Evolutionary conservation across 2,113 vertebrate species (phyloP), one percentile per base, ranked within the genome.

Genomic region (Hypocryptadius cinnamomeus): DNA sequence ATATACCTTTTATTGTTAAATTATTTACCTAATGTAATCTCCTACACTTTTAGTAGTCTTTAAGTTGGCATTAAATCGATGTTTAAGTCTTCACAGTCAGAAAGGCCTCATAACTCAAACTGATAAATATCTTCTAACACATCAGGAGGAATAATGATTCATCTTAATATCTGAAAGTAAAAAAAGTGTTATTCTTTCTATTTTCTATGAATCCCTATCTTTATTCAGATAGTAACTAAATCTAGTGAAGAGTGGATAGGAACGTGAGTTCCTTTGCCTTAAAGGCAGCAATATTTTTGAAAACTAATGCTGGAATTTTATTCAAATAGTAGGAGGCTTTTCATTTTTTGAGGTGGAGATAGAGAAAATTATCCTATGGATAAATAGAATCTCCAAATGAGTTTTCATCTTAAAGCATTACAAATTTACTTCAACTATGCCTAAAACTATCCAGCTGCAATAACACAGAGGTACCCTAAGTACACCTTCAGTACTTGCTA

Each of bases 11-110:
- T 97, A 97, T 98, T 97, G 96, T 96, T 76, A 97, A 97, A 97
- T 98, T 98, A 97, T 97, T 96, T 96, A 97, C 97, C 96, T 97
- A 92, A 97, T 97, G 96, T 92, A 93, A 95, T 97, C 96, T 92
- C 84, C 19, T 44, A 83, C 68, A 82, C 94, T 97, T 97, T 73
- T 76, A 95, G 94, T 85, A 92, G 88, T 93, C 93, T 95, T 97
- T 97, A 95, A 91, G 85, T 95, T 95, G 96, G 85, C 96, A 95
- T 96, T 97, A 96, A 97, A 96, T 97, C 96, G 31, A 96, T 96
- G 85, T 91, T 96, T 93, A 89, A 91, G 89, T 91, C 91, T 95
- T 95, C 87, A 79, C 85, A 82, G 25, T 57, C 91, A 94, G 89
- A 90, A 92, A 85, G 88, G 80, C 59, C 79, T 91, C 92, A 60